Evolutionary conservation across 2,797 vertebrate species (phyloP), one percentile per base, ranked within the genome.

Genomic region (Platalea minor): DNA sequence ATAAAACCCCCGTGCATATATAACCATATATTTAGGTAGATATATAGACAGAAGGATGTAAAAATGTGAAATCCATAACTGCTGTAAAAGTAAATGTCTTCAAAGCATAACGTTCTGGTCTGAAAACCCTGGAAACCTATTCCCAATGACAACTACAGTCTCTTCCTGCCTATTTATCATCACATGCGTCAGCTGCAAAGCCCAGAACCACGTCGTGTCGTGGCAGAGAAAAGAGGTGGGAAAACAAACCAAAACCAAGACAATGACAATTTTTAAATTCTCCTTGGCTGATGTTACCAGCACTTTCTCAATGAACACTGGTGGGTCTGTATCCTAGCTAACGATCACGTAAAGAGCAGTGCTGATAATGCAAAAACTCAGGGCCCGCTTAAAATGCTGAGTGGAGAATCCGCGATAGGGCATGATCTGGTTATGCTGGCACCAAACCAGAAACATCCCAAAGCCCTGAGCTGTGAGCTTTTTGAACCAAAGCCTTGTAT

Each of bases 181-280:
- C 16, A 28, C 59, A 78, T 61, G 51, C 48, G n/a, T 95, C 65
- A 73, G 43, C 68, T 92, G 68, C 43, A 91, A 87, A 85, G 28
- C 33, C 12, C 61, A 91, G 67, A 85, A 59, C 13, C 48, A n/a
- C 18, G 74, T 88, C 2, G 3, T 57, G 17, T 31, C 18, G 33
- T 5, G 39, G 23, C n/a, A 88, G 35, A 73, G 63, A 78, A 64
- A 74, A 29, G 6, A 50, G 63, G 17, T 41, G 16, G 13, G 9
- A 59, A 73, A 86, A 50, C 15, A 67, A 59, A 76, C 39, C 64
- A 37, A 75, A 93, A 12, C 7, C 19, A 63, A 76, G 59, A 48
- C 5, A n/a, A 72, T 4, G 31, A 69, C 31, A n/a, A 37, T 8
- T 53, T 88, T n/a, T 10, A 57, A 54, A 54, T 39, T 24, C 11